Evolutionary conservation across 2,797 vertebrate genomes (phyloP), one percentile per base, ranked within the genome.

Genomic region (Emydoidea blandingii): DNA sequence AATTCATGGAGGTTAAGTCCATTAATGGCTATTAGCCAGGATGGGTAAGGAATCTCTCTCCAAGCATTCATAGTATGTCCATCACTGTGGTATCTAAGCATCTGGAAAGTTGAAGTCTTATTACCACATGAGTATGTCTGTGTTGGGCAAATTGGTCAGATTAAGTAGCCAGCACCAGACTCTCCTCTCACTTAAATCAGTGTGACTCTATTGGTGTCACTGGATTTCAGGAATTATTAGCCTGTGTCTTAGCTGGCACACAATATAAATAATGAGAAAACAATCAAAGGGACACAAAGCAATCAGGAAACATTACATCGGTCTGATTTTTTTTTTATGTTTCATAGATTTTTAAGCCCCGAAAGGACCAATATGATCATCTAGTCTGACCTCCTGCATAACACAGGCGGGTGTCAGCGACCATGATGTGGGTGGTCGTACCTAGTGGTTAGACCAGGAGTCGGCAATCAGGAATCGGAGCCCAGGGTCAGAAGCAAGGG

Each of bases 101-200:
- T 41, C 41, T 76, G 41, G 6, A 25, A 41, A 27, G 41, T 29
- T 76, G 72, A 44, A 25, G 12, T 41, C 37, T 44, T 25, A 27
- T 74, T 74, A 74, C 37, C 44, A 74, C 72, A 23, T 5, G 41
- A 76, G 41, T 15, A 29, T 12, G n/a, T 27, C 34, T 19, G 25
- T 25, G 41, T 76, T 47, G 41, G 41, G 25, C 72, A 44, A 25
- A 27, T 27, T 12, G 12, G 41, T 44, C 47, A 0, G 11, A 44
- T 37, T 44, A 5, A 18, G 12, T 21, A 50, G 5, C 3, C 3
- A 6, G 37, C 11, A 18, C 18, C 21, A 2, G 0, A 2, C 10
- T 31, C 37, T 34, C 41, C 10, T 78, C 57, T 31, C 11, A 6
- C 49, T 16, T 19, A 0, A 9, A 34, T 16, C 12, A 19, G n/a